Evolutionary conservation across 92 coral and sea anemone genomes (phyloP).

Genomic region (Porites cylindrica): DNA sequence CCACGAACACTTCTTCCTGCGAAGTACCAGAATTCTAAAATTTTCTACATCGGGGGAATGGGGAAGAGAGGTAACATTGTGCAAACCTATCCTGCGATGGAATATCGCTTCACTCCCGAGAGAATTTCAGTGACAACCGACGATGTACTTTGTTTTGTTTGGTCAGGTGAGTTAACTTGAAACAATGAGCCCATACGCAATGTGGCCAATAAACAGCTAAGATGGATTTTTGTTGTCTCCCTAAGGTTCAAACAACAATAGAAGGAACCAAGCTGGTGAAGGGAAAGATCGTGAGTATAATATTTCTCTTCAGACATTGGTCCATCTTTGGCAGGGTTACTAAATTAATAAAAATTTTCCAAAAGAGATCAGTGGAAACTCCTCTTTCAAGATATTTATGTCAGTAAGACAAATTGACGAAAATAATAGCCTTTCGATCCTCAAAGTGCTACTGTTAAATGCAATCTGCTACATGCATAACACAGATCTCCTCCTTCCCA

Average conservation of each 20-base stretch:
- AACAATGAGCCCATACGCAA: no score
- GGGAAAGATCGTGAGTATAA: conserved; percentile 34
- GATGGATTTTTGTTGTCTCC: no score
- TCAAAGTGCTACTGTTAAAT: no score
- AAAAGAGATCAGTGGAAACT: no score
- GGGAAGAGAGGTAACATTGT: conserved; percentile 68
- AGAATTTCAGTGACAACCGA: conserved; percentile 27
- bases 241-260: conserved; percentile 43
- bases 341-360: no score
- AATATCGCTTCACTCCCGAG: conserved; percentile 57
- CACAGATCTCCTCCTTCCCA: no score
- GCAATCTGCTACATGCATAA: no score
- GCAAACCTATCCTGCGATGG: conserved; percentile 65
- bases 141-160: conserved; percentile 27
- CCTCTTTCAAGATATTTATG: no score
- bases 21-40: conserved; percentile 28
- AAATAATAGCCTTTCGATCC: no score
- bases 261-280: conserved; percentile 29
- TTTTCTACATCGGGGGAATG: conserved; percentile 41
- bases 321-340: no score
- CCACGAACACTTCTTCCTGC: conserved; percentile 3
- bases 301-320: background rate
- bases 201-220: no score
- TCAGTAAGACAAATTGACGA: no score
- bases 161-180: conserved; percentile 38